Evolutionary conservation across 2,888 invertebrate genomes (phyloP).

Genomic region (Balanococcus diminutus): DNA sequence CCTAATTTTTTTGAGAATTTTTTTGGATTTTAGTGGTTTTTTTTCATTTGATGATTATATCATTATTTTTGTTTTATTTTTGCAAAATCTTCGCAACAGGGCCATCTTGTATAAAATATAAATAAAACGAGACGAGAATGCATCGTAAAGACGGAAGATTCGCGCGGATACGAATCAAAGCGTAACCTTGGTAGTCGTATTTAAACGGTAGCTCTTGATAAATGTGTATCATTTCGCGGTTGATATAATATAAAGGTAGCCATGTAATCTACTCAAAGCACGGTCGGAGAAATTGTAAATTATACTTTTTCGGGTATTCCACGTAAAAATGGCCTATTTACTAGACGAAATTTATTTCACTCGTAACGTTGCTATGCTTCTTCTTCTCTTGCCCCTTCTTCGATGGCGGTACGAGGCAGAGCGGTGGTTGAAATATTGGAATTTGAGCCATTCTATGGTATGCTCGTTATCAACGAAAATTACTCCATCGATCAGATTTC

Average conservation of each 20-base stretch:
- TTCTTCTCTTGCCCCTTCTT: too few relatives aligned
- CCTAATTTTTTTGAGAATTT: too few relatives aligned
- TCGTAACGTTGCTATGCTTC: neutral
- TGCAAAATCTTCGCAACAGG: too few relatives aligned
- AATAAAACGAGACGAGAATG: too few relatives aligned
- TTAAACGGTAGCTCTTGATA: neutral
- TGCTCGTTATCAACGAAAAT: neutral
- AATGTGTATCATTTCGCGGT: conserved; percentile 1
- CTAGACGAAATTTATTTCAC: neutral
- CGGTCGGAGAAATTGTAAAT: neutral
- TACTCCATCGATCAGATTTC: neutral
- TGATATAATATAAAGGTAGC: neutral
- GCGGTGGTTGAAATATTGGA: neutral
- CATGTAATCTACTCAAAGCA: neutral
- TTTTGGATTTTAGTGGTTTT: too few relatives aligned
- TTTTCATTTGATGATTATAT: too few relatives aligned
- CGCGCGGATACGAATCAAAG: neutral
- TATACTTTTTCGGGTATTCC: neutral
- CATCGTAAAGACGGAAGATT: neutral
- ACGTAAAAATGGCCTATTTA: conserved; percentile 4
- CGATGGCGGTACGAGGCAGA: too few relatives aligned
- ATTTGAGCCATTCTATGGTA: neutral
- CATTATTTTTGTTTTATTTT: too few relatives aligned
- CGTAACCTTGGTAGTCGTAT: neutral
- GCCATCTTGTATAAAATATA: too few relatives aligned